Evolutionary conservation across 64 coral and sea anemone genomes (phyloP), one percentile per base, ranked within the genome.

Genomic region (Actinia equina): DNA sequence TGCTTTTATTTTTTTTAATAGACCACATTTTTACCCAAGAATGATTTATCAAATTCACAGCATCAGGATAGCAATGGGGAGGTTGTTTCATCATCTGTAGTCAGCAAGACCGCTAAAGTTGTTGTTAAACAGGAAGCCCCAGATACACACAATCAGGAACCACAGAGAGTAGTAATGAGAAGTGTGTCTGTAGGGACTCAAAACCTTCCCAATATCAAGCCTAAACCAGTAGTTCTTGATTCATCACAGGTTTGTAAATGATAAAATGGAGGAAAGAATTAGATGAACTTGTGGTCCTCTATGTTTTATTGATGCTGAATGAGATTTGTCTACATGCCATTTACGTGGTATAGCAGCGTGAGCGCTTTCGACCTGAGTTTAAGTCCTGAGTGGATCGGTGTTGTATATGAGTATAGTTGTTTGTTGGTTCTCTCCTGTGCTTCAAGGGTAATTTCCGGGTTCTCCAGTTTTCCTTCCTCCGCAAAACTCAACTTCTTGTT

Each of bases 131-230:
- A 87, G 53, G 90, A 92, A 54, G 85, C 85, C 8, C 14, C 42
- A 16, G 58, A 57, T 17, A 52, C 44, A 59, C 77, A 37, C 30
- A 37, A 1, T 37, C 30, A 83, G 41, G 87, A 92, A 80, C 60
- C 43, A 13, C 83, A 88, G 67, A 82, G 89, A 60, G 65, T 84
- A 30, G 59, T 81, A 19, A 82, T 71, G 83, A 80, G 55, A 58
- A 61, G 51, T 81, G 20, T 81, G 17, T 85, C 83, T 30, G 59
- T 58, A 25, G 52, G 53, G n/a, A 60, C 83, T 61, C 52, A 85
- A 43, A 85, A 92, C 44, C 85, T 92, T 0, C 90, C 77, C 0
- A 92, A 89, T 71, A 26, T 83, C 22, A 96, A 90, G 78, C 94
- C 94, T 4, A 92, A 87, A 53, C 91, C 83, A 20, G 77, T 92